phyloP scores from a whole-genome alignment of 1,140 invertebrate species.

The Trichonephila clavipes region DNA sequence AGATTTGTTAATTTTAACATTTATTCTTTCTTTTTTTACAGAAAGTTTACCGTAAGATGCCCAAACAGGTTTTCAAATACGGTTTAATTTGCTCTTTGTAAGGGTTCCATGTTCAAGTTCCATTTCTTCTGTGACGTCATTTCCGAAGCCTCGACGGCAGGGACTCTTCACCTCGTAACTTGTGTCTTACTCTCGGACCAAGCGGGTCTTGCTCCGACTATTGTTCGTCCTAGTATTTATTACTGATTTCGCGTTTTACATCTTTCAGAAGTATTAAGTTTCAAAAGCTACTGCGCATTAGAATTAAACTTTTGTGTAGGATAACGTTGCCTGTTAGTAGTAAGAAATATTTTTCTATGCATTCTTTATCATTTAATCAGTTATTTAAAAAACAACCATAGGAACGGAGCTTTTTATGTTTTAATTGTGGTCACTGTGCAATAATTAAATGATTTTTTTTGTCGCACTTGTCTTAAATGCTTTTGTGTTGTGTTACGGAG shows the following conservation, averaged over 20 bases:
- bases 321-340: not conserved
- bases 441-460: not conserved
- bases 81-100: not conserved
- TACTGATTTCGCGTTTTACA: constrained; percentile 31
- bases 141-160: constrained; percentile 70
- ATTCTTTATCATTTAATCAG: not conserved
- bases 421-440: constrained; percentile 40
- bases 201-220: constrained; percentile 72
- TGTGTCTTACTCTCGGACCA: constrained; percentile 55
- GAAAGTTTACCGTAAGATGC: not conserved
- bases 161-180: constrained; percentile 60
- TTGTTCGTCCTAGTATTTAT: constrained; percentile 36
- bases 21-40: not conserved
- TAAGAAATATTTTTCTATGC: not conserved
- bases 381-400: not conserved
- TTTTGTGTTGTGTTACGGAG: not conserved
- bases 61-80: not conserved
- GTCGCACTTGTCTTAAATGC: not conserved
- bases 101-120: constrained; percentile 50
- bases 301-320: not conserved
- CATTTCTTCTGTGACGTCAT: constrained; percentile 66
- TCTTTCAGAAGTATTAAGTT: constrained; percentile 45
- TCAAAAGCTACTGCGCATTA: not conserved
- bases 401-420: constrained; percentile 1
- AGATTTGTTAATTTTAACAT: too few species aligned